Base-by-base conservation (phyloP, 2,797 vertebrate species). In the Neosalanx taihuensis region DNA sequence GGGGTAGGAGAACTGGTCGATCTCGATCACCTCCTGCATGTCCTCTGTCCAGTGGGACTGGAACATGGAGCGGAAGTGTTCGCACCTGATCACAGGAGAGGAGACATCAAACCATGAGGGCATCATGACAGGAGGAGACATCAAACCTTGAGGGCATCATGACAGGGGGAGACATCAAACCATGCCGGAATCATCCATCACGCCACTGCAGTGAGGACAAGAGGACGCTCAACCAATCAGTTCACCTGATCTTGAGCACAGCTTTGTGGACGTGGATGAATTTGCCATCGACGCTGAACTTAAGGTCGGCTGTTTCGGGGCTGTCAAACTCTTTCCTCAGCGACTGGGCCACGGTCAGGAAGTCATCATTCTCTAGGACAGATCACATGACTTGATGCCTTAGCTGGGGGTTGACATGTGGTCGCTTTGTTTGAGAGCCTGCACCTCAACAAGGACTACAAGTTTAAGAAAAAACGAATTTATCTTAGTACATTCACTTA, bases 41-140 rank as follows among this genome's bases (percentile, higher is more conserved):
- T 98, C 95, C 86, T 99, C 97, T 1, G 95, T 98, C 98, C 98
- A 99, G 74, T 98, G 95, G 0, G 97, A 97, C 89, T 99, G 97
- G 85, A 99, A 99, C 98, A 99, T 99, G 74, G 95, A 96, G 68
- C 97, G 93, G 86, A 99, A 99, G 84, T 99, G 96, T 80, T 99
- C 97, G 86, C 98, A 99, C 89, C 98, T 99, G 90, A 26, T 6
- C 51, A 56, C 51, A 56, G 17, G 15, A 4, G 18, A 53, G 15
- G 15, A 56, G 5, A 17, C 18, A 13, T 46, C 10, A 46, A 46
- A 46, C 41, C 12, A 12, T 46, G 9, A 12, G 41, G 7, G 41
- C 7, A 46, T 46, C 41, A 1, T 46, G 23, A 26, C 23, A 26
- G 23, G 23, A 1, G 23, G 23, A 26, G 23, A 26, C 23, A 26